Base-by-base conservation (phyloP, 2,888 invertebrate genomes). In the Agrilus mali region DNA sequence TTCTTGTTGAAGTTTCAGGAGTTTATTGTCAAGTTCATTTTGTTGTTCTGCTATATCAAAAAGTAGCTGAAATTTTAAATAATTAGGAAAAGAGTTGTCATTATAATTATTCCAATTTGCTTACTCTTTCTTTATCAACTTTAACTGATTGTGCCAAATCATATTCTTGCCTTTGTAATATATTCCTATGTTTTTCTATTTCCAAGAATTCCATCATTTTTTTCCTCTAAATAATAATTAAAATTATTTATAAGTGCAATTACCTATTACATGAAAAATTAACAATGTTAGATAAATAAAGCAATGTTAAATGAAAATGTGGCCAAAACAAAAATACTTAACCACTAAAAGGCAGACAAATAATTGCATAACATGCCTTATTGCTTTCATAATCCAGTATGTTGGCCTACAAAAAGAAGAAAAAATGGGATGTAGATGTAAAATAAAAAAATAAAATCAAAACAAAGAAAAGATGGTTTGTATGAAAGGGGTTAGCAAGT, bases 1-100 rank as follows among this genome's bases (percentile, higher is more conserved):
- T 51, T 72, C 71, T 58, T 73, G 75, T 54, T 85, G 85, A 44
- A 84, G 71, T 66, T 77, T 79, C 46, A 73, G 73, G 50, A 86
- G 73, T 64, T 83, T 76, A 48, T 65, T 66, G 57, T 84, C 83
- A 35, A 83, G 64, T 55, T 76, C 73, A 45, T 69, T 71, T 64
- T 84, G 83, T 56, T 82, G 75, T 56, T 73, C 60, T 42, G 77
- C 65, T 51, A 82, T 66, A 57, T 72, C 67, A 50, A 68, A 68
- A 50, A 74, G 53, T 27, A 75, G 63, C 73, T 74, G 51, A 49
- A 63, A 59, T 41, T 27, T 8, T 10, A 27, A 27, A 27, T 27
- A 27, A 32, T 42, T 17, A 42, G n/a, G 33, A 36, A 38, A 31
- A 33, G 36, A n/a, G 7, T n/a, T n/a, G n/a, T n/a, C n/a, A 38